Evolutionary conservation across 1,140 invertebrate species (phyloP).

Genomic region (Ips nitidus): DNA sequence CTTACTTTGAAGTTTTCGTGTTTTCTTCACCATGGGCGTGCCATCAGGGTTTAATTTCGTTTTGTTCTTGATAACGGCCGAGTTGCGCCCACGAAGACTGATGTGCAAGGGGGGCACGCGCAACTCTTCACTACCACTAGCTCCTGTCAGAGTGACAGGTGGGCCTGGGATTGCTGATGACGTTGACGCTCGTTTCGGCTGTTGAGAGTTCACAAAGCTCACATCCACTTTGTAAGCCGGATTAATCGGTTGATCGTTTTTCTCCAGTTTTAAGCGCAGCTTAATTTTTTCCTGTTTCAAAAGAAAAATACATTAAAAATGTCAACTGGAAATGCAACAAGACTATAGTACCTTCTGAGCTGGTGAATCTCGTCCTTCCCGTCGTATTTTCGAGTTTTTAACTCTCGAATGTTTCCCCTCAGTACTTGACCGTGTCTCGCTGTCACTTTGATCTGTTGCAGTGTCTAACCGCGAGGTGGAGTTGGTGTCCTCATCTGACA

Average conservation of each 20-base stretch:
- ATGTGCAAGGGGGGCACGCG: conserved; percentile 88
- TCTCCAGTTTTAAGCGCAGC: conserved; percentile 78
- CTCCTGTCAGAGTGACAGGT: conserved; percentile 41
- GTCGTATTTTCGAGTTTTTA: conserved; percentile 37
- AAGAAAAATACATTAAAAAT: conserved; percentile 6
- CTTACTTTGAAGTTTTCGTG: conserved; percentile 55
- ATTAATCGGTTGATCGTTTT: conserved; percentile 70
- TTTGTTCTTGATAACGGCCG: conserved; percentile 82
- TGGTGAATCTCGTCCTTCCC: conserved; percentile 47
- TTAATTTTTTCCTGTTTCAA: conserved; percentile 73
- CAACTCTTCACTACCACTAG: conserved; percentile 61
- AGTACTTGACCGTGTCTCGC: conserved; percentile 61
- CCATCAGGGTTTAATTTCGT: conserved; percentile 47
- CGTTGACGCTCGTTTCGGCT: conserved; percentile 53
- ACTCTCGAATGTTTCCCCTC: conserved; percentile 44
- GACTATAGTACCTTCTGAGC: conserved; percentile 39
- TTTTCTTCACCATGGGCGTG: conserved; percentile 39
- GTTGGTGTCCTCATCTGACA: conserved; percentile 50
- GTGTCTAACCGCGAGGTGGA: conserved; percentile 50
- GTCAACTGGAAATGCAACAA: neutral
- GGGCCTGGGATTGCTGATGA: conserved; percentile 42
- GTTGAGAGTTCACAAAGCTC: conserved; percentile 65
- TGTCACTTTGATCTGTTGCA: conserved; percentile 62
- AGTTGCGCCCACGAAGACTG: conserved; percentile 80
- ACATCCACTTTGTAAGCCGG: conserved; percentile 80